Conservation (phyloP, 1,140 invertebrate genomes). For the Eumeta japonica region DNA sequence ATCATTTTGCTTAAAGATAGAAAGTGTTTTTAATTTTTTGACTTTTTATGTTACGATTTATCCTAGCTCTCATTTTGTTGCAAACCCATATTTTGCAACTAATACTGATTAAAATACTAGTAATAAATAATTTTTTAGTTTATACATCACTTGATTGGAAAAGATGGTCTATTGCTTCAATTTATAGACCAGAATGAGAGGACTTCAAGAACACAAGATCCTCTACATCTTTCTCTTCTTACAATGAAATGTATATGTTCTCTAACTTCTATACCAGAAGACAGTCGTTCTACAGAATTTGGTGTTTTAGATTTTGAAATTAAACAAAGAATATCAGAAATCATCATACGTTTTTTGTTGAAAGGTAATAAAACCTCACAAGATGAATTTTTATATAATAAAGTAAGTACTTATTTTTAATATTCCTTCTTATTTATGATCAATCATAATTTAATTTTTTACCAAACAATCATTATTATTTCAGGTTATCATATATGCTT, state of each 20-base stretch:
- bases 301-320: slow-evolving; percentile 13
- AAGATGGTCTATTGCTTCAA: slow-evolving; percentile 26
- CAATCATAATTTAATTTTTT: not conserved
- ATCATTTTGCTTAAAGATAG: too few relatives aligned
- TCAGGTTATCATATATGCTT: slow-evolving; percentile 37
- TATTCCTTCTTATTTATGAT: not conserved
- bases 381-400: not conserved
- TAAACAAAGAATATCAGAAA: slow-evolving; percentile 11
- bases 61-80: too few relatives aligned
- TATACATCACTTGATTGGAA: slow-evolving; percentile 30
- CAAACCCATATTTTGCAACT: too few relatives aligned
- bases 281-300: slow-evolving; percentile 17
- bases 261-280: slow-evolving; percentile 23
- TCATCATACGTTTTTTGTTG: not conserved
- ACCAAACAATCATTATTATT: not conserved
- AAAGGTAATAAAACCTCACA: not conserved
- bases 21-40: too few relatives aligned
- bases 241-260: slow-evolving; percentile 31
- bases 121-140: slow-evolving; percentile 39
- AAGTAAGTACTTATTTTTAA: not conserved
- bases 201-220: slow-evolving; percentile 15
- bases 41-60: too few relatives aligned
- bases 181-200: slow-evolving; percentile 22
- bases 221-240: slow-evolving; percentile 27
- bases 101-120: too few relatives aligned